Base-by-base conservation (phyloP, 2,888 invertebrate species). In the Pardosa pseudoannulata region DNA sequence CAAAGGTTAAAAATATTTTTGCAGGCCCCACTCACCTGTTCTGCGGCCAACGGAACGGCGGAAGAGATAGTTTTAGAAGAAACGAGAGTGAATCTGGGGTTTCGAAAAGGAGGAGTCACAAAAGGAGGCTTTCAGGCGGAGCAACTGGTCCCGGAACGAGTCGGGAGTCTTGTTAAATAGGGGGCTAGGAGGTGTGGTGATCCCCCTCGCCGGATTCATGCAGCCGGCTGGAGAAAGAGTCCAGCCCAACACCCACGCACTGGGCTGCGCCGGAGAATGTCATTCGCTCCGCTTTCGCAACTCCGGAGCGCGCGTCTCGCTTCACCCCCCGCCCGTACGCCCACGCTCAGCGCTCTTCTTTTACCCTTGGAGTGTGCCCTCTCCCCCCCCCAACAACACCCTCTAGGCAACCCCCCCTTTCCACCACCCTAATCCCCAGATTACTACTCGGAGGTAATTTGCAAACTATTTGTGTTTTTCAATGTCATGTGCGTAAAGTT, bases 171-270 rank as follows among this genome's bases (percentile, higher is more conserved):
- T 29, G 83, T 85, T 85, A 85, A 85, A 85, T 85, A 85, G 36
- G 64, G 78, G 83, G 67, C 65, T 31, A 31, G 31, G 72, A 65
- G 29, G 62, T 36, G 65, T 32, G 64, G 72, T 23, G 72, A 23
- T 19, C 50, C 72, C 67, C 68, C 50, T n/a, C 29, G 29, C 56
- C 23, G 56, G 41, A 46, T 46, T 46, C 41, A 23, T 56, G 16
- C 39, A 31, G 50, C 50, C 50, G 41, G 27, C 68, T 11, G 41
- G 41, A 39, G 27, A 46, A 23, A 31, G 16, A 74, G 74, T 50
- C 83, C 83, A 19, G 78, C 78, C 83, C 78, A 85, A 85, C 83
- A 67, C 83, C 83, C 83, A 78, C 83, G 83, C 83, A 76, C 32
- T 29, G 31, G 50, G 62, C 31, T 73, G 80, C 80, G 73, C 72